Evolutionary conservation across 2,113 vertebrate genomes (phyloP).

Genomic region (Emydocephalus ijimae): DNA sequence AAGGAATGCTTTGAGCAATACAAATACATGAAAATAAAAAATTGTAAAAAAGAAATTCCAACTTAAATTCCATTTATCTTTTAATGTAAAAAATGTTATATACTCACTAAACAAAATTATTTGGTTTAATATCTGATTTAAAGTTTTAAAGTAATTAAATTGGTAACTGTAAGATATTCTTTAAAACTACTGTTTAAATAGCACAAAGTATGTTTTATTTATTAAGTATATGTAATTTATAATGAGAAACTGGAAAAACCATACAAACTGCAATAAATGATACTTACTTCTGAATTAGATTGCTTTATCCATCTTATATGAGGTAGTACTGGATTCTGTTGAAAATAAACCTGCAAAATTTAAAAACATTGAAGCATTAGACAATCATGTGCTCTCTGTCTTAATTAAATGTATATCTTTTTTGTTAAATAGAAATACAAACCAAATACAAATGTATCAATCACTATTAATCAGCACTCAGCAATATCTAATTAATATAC

Average conservation of each 20-base stretch:
- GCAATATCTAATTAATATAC: background rate
- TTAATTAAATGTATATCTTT: background rate
- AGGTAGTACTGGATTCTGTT: constrained; percentile 31
- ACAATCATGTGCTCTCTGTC: background rate
- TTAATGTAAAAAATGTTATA: constrained; percentile 1
- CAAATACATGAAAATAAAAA: background rate
- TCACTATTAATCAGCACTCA: background rate
- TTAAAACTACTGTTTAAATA: background rate
- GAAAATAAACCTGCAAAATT: constrained; percentile 48
- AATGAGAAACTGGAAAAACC: background rate
- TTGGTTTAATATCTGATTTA: background rate
- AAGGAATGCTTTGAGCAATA: background rate
- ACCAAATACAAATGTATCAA: background rate
- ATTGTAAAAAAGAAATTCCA: background rate
- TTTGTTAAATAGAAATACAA: background rate
- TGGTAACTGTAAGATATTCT: background rate
- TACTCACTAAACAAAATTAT: background rate
- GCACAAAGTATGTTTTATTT: background rate
- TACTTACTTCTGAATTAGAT: constrained; percentile 57
- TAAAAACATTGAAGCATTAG: background rate
- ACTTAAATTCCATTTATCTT: background rate
- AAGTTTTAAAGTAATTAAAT: background rate
- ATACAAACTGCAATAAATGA: constrained; percentile 3
- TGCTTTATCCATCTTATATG: constrained; percentile 55
- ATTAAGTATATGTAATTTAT: background rate